Percentiles rank a stretch among this genome's conserved stretches.
These are phyloP conservation scores for Scomber japonicus DNA, from an alignment of 2,113 vertebrate genomes.

Conservation along the genomic window DNA sequence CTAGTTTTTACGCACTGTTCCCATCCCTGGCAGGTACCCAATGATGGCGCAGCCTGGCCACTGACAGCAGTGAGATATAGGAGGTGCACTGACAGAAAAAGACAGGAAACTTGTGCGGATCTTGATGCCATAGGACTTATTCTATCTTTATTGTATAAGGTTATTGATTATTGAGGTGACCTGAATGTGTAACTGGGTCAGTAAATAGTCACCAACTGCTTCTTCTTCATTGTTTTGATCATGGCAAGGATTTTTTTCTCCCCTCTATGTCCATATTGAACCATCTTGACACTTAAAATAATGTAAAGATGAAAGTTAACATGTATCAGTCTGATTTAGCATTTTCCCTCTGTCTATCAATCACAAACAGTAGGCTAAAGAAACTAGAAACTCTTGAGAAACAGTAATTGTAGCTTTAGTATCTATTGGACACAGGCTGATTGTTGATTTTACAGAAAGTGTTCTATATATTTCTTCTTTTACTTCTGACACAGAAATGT, in stretches of 20 bases:
- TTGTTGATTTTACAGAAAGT: not conserved
- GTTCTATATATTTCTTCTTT: not conserved
- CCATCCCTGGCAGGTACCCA: not conserved
- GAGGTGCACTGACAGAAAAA: not conserved
- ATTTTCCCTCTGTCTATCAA: not conserved
- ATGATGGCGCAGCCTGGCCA: not conserved
- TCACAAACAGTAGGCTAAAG: too few species aligned
- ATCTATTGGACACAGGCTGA: not conserved
- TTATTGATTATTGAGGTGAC: not conserved
- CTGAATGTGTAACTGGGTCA: constrained; percentile 30
- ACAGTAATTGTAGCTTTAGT: not conserved
- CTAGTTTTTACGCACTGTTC: constrained; percentile 37
- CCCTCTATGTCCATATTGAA: not conserved
- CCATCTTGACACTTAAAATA: not conserved
- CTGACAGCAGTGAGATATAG: not conserved
- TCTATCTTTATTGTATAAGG: not conserved
- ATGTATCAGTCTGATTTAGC: not conserved
- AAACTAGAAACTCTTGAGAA: not conserved
- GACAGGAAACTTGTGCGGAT: not conserved
- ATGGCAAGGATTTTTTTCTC: not conserved
- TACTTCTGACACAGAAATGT: too few species aligned
- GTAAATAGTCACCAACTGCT: not conserved
- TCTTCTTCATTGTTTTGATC: not conserved
- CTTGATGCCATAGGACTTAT: not conserved
- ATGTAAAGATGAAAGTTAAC: not conserved